Evolutionary conservation across 2,888 invertebrate genomes (phyloP).

Genomic region (Muscina levida): DNA sequence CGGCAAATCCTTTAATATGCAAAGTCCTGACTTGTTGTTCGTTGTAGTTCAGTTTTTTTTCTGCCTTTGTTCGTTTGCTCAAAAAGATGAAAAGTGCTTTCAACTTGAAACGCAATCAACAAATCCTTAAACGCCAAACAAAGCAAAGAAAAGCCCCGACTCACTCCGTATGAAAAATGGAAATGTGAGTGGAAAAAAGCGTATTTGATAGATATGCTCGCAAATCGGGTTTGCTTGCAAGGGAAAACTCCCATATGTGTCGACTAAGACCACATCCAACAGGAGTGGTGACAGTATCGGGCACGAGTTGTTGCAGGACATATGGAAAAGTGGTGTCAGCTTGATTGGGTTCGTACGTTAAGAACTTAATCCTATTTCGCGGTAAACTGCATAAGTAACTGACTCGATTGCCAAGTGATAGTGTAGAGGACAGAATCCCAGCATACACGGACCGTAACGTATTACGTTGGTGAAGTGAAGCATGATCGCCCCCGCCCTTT

Average conservation of each 20-base stretch:
- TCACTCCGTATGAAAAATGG: slow-evolving; percentile 45
- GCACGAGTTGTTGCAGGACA: slow-evolving; percentile 44
- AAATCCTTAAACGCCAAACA: slow-evolving; percentile 63
- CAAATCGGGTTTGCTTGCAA: slow-evolving; percentile 45
- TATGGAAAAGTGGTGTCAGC: slow-evolving; percentile 42
- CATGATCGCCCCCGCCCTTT: not conserved
- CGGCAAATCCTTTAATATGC: slow-evolving; percentile 59
- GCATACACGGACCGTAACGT: slow-evolving; percentile 48
- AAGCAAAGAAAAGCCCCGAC: slow-evolving; percentile 56
- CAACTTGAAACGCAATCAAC: slow-evolving; percentile 61
- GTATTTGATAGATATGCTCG: slow-evolving; percentile 22
- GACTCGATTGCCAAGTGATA: slow-evolving; percentile 56
- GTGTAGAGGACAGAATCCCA: slow-evolving; percentile 44
- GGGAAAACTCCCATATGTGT: slow-evolving; percentile 64
- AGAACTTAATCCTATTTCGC: slow-evolving; percentile 78
- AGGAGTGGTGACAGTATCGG: slow-evolving; percentile 66
- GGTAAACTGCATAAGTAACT: slow-evolving; percentile 77
- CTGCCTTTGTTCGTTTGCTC: slow-evolving; percentile 4
- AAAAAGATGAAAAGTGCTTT: slow-evolving; percentile 35
- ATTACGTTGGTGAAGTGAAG: slow-evolving; percentile 28
- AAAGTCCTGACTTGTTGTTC: slow-evolving; percentile 38
- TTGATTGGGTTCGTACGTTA: slow-evolving; percentile 75
- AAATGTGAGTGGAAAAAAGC: slow-evolving; percentile 13
- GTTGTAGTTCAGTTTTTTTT: slow-evolving; percentile 37
- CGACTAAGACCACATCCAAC: slow-evolving; percentile 28